Percentiles rank a stretch among this genome's conserved stretches.
phyloP scores from a whole-genome alignment of 1,140 invertebrate species.

The Calephelis nemesis region DNA sequence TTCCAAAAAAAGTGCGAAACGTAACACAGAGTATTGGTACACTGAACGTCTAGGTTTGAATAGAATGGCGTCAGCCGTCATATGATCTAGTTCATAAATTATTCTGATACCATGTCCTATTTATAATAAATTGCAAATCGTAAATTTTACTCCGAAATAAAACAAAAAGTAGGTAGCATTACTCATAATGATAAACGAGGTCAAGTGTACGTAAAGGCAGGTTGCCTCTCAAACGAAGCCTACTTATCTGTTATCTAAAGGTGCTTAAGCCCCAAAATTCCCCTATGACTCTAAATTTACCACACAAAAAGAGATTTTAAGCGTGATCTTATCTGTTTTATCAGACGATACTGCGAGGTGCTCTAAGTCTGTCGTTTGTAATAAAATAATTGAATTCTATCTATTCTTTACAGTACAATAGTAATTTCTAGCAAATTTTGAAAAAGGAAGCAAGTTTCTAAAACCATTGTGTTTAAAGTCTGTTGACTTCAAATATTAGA shows the following conservation, averaged over 20 bases:
- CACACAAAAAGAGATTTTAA: constrained; percentile 69
- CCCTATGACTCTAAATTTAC: constrained; percentile 69
- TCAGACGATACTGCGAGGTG: constrained; percentile 62
- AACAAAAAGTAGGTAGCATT: background rate
- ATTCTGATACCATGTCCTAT: too few relatives aligned
- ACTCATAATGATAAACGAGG: constrained; percentile 1
- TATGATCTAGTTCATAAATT: too few relatives aligned
- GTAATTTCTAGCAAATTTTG: too few relatives aligned
- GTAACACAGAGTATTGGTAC: too few relatives aligned
- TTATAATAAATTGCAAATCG: too few relatives aligned
- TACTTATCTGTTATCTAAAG: constrained; percentile 76
- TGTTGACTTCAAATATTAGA: too few relatives aligned
- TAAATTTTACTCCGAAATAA: too few relatives aligned
- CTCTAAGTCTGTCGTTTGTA: constrained; percentile 46
- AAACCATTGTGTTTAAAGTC: too few relatives aligned
- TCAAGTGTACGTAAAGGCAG: constrained; percentile 37
- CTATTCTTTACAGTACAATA: background rate
- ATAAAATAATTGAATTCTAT: constrained; percentile 36
- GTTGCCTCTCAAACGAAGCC: constrained; percentile 47
- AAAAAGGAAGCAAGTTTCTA: too few relatives aligned
- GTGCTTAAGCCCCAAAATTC: constrained; percentile 74
- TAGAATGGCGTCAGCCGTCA: too few relatives aligned
- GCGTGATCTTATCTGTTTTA: constrained; percentile 65
- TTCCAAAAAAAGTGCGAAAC: too few relatives aligned
- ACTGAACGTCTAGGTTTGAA: too few relatives aligned